Base-by-base conservation (phyloP, 2,797 vertebrate genomes). In the Sebastolobus altivelis region DNA sequence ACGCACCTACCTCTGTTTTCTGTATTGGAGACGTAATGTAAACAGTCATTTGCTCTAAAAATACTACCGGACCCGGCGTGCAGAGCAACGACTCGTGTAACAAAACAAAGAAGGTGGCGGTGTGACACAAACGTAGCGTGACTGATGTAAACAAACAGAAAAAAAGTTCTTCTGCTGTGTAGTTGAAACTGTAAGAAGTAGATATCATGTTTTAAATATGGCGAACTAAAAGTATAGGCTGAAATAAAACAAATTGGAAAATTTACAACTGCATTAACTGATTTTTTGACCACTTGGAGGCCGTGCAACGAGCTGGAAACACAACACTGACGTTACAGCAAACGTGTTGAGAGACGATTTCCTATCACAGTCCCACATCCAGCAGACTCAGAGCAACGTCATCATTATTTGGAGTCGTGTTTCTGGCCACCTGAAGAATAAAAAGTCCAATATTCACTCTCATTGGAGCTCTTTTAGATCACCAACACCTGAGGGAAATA, bases 41-140 rank as follows among this genome's bases (percentile, higher is more conserved):
- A 88, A 88, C 84, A 89, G 70, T 78, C 68, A 60, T 72, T 81
- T 11, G 49, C 62, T 79, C 84, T 79, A 89, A 82, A 83, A 87
- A 85, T 86, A 86, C 54, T 1, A 16, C 58, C 55, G 76, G 22
- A 67, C 12, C 55, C 14, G 0, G 59, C 56, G 8, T 40, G 16
- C 54, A 49, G 49, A 78, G 72, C 31, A 29, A 20, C 1, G 5
- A 70, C 33, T 66, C 46, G n/a, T n/a, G 55, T 27, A 70, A 68
- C 65, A 81, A 75, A 83, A 88, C 69, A 82, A 80, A 85, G 75
- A 85, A 61, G 60, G 77, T 77, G 75, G 43, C 5, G 1, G 31
- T 37, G 38, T 55, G 72, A 70, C 54, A 73, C n/a, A 84, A 80
- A 82, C 81, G 83, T 6, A 25, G 35, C 18, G 46, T 60, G 31